Conservation (phyloP, 2,113 vertebrate species). For the Oreochromis spilurus region DNA sequence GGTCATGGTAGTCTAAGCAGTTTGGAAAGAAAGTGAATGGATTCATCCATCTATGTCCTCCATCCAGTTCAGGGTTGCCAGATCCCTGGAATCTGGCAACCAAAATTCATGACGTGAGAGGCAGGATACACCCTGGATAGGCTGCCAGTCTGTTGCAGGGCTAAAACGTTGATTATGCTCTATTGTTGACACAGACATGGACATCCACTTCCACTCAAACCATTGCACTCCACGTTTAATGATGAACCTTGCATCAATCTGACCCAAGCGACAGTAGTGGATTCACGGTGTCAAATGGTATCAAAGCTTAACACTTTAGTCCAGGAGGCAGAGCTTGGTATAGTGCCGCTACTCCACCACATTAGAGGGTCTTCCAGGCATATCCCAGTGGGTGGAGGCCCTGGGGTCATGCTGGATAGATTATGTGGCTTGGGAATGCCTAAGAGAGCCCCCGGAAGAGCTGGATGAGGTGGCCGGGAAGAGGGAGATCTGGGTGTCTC, state of each 20-base stretch:
- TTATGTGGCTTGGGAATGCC: background rate
- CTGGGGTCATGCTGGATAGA: background rate
- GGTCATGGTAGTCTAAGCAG: background rate
- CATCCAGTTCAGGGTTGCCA: background rate
- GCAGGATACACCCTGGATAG: background rate
- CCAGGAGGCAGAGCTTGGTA: background rate
- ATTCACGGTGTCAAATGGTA: background rate
- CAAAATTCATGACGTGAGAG: background rate
- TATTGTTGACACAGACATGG: background rate
- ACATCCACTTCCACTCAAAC: background rate
- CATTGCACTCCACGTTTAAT: background rate
- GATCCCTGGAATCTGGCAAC: background rate
- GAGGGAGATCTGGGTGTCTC: background rate
- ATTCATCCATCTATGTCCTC: background rate
- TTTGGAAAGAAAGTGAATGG: background rate
- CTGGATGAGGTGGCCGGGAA: background rate
- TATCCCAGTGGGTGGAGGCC: background rate
- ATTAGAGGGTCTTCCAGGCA: background rate
- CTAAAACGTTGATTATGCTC: background rate
- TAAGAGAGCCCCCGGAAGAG: too few species aligned
- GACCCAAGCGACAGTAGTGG: background rate
- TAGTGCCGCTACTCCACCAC: fast-evolving
- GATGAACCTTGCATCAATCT: background rate
- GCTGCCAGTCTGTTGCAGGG: background rate
- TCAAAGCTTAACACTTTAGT: background rate